Base-by-base conservation (phyloP, 2,113 vertebrate genomes). In the Cochlearius cochlearius region DNA sequence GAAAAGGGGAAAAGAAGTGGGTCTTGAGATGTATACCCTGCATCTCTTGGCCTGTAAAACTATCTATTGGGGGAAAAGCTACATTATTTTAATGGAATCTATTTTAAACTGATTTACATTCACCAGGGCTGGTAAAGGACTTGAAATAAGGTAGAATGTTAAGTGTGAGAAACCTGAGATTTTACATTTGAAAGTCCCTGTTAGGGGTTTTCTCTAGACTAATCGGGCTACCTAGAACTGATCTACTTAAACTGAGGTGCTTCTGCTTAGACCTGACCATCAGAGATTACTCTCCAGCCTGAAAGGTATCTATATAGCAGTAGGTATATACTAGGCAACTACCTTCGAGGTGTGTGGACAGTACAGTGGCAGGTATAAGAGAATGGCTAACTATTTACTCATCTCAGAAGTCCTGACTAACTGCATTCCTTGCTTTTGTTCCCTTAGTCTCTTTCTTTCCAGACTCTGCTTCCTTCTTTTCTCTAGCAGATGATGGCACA, bases 361-460 rank as follows among this genome's bases (percentile, higher is more conserved):
- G n/a, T 83, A 56, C 47, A 47, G 56, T 58, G 78, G 73, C 41
- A 71, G 39, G 18, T 67, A 14, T 25, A 86, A 81, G 56, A 71
- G 63, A 59, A 55, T 52, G 36, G 76, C 52, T 77, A 58, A 52
- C n/a, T 76, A 11, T 81, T 67, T 58, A 45, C 72, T 94, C 38
- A 88, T 86, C 80, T 95, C 62, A 43, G 58, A 85, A 93, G 80
- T 92, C 94, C 81, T 96, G 94, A 96, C 34, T 91, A 94, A 39
- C 87, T 92, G 58, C 94, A 96, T 97, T 96, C 96, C 77, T 96
- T 85, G 60, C 79, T 79, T 95, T 95, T 94, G 90, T 94, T 95
- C 27, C 74, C 15, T 55, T 74, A 12, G 68, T 91, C 27, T 80
- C 26, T 77, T 85, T 88, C 69, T 88, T 92, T 68, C 66, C 45